These are phyloP conservation scores for Antheraea assamensis DNA, from an alignment of 2,888 invertebrate species.

Conservation along the genomic window DNA sequence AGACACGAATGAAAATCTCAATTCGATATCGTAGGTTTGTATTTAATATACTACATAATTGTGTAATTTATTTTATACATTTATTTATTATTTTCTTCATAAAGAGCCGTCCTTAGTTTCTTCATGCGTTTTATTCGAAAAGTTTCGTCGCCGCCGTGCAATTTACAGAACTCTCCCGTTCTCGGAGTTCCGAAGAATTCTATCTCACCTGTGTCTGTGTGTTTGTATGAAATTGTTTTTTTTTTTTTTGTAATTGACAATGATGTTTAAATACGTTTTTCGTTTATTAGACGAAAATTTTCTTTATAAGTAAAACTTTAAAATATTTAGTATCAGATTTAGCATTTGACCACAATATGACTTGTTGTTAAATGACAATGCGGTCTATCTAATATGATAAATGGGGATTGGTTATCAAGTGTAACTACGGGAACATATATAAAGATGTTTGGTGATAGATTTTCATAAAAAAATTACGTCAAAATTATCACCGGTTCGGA, in stretches of 20 bases:
- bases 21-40: no score
- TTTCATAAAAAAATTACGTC: no score
- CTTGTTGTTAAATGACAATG: not conserved
- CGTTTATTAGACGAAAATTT: not conserved
- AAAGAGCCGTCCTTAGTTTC: not conserved
- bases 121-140: not conserved
- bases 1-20: no score
- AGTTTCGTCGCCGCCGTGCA: not conserved
- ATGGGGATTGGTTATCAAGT: not conserved
- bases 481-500: no score
- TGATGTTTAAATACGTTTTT: not conserved
- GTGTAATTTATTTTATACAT: not conserved
- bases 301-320: no score
- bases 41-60: no score
- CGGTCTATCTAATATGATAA: not conserved
- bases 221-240: slow-evolving; percentile 1
- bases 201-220: not conserved
- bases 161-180: slow-evolving; percentile 13
- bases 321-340: no score
- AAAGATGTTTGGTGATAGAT: not conserved
- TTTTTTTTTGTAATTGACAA: not conserved
- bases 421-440: no score
- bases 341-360: not conserved
- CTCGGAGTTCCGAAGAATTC: slow-evolving; percentile 7
- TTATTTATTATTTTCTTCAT: not conserved